Conservation (phyloP, 2,888 invertebrate genomes). For the Drosophila ezoana region DNA sequence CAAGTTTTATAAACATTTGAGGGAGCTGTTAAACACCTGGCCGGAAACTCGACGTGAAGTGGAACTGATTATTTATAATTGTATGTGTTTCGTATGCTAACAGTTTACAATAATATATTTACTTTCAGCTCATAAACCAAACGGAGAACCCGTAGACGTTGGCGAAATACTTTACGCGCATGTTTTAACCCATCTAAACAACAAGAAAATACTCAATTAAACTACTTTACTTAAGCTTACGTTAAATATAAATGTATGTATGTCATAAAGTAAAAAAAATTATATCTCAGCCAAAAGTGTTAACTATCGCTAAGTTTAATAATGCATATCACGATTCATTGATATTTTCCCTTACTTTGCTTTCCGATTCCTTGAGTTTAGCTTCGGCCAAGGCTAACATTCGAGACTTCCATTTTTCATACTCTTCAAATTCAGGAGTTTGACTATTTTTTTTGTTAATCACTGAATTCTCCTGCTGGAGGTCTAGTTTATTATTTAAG, state of each 20-base stretch:
- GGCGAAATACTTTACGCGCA: conserved; percentile 62
- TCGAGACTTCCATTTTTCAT: conserved; percentile 88
- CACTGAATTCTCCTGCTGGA: conserved; percentile 31
- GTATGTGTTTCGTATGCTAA: conserved; percentile 50
- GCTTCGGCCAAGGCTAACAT: conserved; percentile 85
- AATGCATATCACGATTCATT: neutral
- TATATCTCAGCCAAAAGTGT: neutral
- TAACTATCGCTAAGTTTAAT: too few species aligned
- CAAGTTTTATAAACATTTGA: conserved; percentile 77
- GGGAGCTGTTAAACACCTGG: conserved; percentile 64
- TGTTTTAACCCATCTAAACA: conserved; percentile 42
- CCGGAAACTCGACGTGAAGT: conserved; percentile 75
- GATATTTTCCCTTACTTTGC: neutral
- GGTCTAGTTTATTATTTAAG: conserved; percentile 52
- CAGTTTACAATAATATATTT: neutral
- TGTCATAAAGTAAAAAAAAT: neutral
- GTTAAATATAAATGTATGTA: neutral
- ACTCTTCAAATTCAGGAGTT: conserved; percentile 85
- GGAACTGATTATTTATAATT: conserved; percentile 76
- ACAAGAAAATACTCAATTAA: neutral
- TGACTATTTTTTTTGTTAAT: conserved; percentile 29
- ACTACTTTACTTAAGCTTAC: neutral
- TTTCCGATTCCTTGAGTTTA: conserved; percentile 77
- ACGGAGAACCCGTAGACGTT: conserved; percentile 69
- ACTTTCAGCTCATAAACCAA: conserved; percentile 60